phyloP scores from a whole-genome alignment of 1,140 invertebrate species.

The Dendroctonus valens region DNA sequence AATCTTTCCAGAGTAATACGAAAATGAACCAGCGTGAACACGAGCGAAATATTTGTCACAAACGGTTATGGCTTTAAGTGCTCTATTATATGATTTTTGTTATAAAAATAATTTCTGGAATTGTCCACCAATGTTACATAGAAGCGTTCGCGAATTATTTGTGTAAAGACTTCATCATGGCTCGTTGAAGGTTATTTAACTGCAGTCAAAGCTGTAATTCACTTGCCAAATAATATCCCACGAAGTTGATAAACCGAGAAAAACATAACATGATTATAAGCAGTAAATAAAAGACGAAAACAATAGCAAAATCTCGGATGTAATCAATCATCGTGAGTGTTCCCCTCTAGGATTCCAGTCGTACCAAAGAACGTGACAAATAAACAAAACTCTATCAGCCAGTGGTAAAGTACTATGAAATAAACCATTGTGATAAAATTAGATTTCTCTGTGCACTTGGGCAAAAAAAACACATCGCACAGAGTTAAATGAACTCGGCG shows the following conservation, averaged over 20 bases:
- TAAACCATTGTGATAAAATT: slow-evolving; percentile 30
- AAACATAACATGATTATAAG: too few species aligned
- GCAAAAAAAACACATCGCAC: slow-evolving; percentile 28
- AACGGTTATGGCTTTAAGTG: slow-evolving; percentile 32
- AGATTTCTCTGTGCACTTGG: slow-evolving; percentile 6
- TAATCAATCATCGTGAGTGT: too few species aligned
- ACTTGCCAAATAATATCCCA: too few species aligned
- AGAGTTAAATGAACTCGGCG: slow-evolving; percentile 35
- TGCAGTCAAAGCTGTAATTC: too few species aligned
- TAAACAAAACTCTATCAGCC: slow-evolving; percentile 10
- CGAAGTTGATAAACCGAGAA: too few species aligned
- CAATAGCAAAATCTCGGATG: too few species aligned
- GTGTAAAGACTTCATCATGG: too few species aligned
- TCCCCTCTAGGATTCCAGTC: too few species aligned
- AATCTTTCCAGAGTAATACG: slow-evolving; percentile 33
- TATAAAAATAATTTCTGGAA: slow-evolving; percentile 20
- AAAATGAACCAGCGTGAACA: slow-evolving; percentile 34
- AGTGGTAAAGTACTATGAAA: slow-evolving; percentile 27
- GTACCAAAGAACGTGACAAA: background rate
- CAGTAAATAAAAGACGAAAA: too few species aligned
- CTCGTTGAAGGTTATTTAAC: too few species aligned
- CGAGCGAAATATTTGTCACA: slow-evolving; percentile 34
- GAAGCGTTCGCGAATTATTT: too few species aligned
- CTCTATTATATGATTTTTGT: slow-evolving; percentile 25
- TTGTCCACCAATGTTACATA: too few species aligned